Conservation (phyloP, 2,113 vertebrate genomes). For the Cettia cetti region DNA sequence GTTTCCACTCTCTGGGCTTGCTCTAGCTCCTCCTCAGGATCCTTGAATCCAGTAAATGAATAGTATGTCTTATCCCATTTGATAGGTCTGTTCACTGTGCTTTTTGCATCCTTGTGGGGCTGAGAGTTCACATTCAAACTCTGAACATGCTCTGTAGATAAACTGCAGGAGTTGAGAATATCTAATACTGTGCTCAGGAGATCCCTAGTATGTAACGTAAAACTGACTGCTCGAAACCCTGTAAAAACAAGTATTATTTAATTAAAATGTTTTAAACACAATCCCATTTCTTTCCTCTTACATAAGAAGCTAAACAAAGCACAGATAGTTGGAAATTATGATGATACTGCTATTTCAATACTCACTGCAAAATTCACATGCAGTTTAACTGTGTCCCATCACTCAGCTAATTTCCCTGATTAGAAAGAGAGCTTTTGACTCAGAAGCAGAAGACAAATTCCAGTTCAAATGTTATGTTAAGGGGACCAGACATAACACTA, state of each 20-base stretch:
- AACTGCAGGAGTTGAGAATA: slow-evolving; percentile 90
- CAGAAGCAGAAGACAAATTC: not conserved
- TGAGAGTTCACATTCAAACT: slow-evolving; percentile 47
- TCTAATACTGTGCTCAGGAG: slow-evolving; percentile 88
- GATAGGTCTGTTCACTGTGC: slow-evolving; percentile 83
- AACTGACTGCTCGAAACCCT: slow-evolving; percentile 91
- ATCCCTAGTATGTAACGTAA: slow-evolving; percentile 87
- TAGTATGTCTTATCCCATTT: slow-evolving; percentile 96
- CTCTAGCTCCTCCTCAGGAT: slow-evolving; percentile 89
- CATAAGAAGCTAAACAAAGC: not conserved
- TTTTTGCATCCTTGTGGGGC: slow-evolving; percentile 36
- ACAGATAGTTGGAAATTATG: not conserved
- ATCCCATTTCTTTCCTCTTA: not conserved
- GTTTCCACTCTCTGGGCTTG: slow-evolving; percentile 83
- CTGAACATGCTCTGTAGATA: slow-evolving; percentile 87
- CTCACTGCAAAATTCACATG: not conserved
- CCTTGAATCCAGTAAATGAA: slow-evolving; percentile 89
- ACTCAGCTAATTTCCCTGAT: not conserved
- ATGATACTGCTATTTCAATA: not conserved
- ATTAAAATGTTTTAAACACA: not conserved
- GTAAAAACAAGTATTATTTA: slow-evolving; percentile 56
- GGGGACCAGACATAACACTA: not conserved
- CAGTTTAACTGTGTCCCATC: not conserved
- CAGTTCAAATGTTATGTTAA: not conserved
- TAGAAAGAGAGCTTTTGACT: not conserved